These are phyloP conservation scores for Melipona quadrifasciata DNA, from an alignment of 1,140 invertebrate genomes.

Conservation along the genomic window DNA sequence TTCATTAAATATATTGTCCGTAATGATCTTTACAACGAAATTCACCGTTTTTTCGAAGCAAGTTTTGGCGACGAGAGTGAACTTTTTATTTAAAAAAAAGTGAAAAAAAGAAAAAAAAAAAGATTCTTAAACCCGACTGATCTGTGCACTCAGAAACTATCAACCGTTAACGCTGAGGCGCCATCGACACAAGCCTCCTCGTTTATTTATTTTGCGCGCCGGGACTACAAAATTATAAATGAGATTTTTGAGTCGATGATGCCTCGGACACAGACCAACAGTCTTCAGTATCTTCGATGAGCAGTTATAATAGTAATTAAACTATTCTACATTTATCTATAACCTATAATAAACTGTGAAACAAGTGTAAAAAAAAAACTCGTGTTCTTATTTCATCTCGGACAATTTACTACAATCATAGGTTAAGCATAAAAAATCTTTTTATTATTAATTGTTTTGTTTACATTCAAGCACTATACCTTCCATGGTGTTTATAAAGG, in stretches of 20 bases:
- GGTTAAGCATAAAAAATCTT: background rate
- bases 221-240: constrained; percentile 57
- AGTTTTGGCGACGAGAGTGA: constrained; percentile 71
- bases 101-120: constrained; percentile 23
- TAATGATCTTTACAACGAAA: constrained; percentile 81
- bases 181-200: constrained; percentile 58
- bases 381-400: constrained; percentile 48
- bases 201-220: constrained; percentile 58
- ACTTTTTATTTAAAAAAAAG: constrained; percentile 65
- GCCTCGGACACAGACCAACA: constrained; percentile 70
- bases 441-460: background rate
- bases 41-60: constrained; percentile 72
- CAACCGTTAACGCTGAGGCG: constrained; percentile 64
- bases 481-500: constrained; percentile 73
- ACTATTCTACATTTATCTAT: constrained; percentile 83
- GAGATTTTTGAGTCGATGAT: constrained; percentile 66
- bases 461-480: constrained; percentile 15
- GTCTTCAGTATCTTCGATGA: constrained; percentile 80
- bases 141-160: constrained; percentile 62
- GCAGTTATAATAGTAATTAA: constrained; percentile 82
- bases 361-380: constrained; percentile 72
- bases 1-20: constrained; percentile 75
- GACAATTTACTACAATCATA: background rate
- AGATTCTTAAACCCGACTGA: constrained; percentile 72
- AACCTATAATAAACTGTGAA: constrained; percentile 83